phyloP scores from a whole-genome alignment of 1,140 invertebrate species.

The Macrotrachela quadricornifera region DNA sequence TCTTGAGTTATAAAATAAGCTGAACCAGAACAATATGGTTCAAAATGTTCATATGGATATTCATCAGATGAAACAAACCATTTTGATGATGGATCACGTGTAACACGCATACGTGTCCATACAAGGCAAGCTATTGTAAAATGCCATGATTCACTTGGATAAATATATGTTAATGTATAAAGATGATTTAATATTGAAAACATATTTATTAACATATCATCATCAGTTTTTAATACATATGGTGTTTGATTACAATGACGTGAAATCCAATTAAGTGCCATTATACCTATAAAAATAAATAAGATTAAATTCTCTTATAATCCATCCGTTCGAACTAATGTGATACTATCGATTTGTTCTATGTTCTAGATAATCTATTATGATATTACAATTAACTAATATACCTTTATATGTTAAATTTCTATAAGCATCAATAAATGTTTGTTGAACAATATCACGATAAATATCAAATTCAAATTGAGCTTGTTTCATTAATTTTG shows the following conservation, averaged over 20 bases:
- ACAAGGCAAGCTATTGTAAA: constrained; percentile 20
- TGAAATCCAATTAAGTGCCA: constrained; percentile 55
- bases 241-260: constrained; percentile 39
- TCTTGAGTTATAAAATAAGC: constrained; percentile 25
- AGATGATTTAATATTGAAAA: constrained; percentile 42
- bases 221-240: constrained; percentile 34
- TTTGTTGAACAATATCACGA: constrained; percentile 53
- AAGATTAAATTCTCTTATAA: no score
- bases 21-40: constrained; percentile 31
- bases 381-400: no score
- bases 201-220: constrained; percentile 36
- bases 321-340: no score
- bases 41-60: constrained; percentile 24
- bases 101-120: constrained; percentile 13
- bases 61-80: constrained; percentile 28
- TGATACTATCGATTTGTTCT: no score
- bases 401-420: constrained; percentile 70
- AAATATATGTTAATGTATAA: constrained; percentile 13
- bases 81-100: constrained; percentile 25
- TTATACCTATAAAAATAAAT: constrained; percentile 62
- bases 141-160: constrained; percentile 10
- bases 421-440: constrained; percentile 51
- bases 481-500: no score
- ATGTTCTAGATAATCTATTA: no score
- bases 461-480: constrained; percentile 36